Base-by-base conservation (phyloP, 1,140 invertebrate species). In the Temnothorax longispinosus region DNA sequence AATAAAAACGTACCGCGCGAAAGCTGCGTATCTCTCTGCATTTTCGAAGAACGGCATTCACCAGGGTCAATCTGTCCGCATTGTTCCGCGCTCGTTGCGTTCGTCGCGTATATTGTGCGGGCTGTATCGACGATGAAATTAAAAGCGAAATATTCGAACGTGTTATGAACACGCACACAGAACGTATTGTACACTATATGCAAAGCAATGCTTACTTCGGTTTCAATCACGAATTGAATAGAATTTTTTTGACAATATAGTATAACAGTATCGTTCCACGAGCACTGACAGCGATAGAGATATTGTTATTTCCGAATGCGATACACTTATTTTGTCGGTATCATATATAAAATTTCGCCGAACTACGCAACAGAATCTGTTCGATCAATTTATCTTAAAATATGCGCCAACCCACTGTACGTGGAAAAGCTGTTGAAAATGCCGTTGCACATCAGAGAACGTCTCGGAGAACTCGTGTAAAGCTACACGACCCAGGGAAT, bases 61-160 rank as follows among this genome's bases (percentile, higher is more conserved):
- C 21, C 11, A 15, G 35, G 8, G 47, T 81, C 50, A 71, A 81
- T 81, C 35, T 71, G 15, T 72, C 69, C 4, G 10, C n/a, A 74
- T 82, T 74, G 38, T 60, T 82, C 32, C 65, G 27, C 13, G 80
- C 69, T 18, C 69, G 54, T 60, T 74, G 21, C 80, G 18, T 27
- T 58, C 21, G 41, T 74, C 54, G 27, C 6, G 47, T 84, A 74
- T 50, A 84, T 74, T 27, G 18, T 38, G 27, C 27, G 18, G 54
- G 11, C 10, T 72, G 3, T 72, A 47, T 72, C 27, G 27, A 35
- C 21, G 47, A 3, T 72, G n/a, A 74, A 74, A 58, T 35, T 44
- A 27, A 2, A 27, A 47, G 47, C 10, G 27, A 75, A 50, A 62
- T n/a, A 60, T 47, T 7, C 27, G 4, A 27, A 21, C 7, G 8